Evolutionary conservation across 2,113 vertebrate genomes (phyloP).

Genomic region (Melierax canorus): DNA sequence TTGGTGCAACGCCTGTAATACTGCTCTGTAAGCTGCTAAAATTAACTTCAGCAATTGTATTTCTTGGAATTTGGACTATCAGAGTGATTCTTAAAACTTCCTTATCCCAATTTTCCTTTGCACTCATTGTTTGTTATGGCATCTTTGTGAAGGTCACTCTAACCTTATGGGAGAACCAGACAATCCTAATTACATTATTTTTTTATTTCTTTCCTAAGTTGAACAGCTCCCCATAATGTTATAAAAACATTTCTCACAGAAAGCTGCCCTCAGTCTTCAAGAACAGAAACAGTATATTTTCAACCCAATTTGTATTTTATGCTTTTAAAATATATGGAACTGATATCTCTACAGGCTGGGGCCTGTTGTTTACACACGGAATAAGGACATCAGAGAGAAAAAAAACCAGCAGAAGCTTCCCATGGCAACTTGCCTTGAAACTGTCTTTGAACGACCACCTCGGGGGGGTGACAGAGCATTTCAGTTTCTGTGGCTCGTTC

Average conservation of each 20-base stretch:
- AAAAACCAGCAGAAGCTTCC: neutral
- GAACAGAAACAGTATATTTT: neutral
- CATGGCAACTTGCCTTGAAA: neutral
- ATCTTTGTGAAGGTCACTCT: neutral
- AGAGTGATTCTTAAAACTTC: neutral
- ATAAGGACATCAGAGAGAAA: neutral
- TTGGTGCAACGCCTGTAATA: neutral
- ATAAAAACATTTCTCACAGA: neutral
- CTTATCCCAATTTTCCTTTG: neutral
- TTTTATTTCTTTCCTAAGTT: neutral
- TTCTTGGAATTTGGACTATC: neutral
- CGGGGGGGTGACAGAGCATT: neutral
- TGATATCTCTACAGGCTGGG: neutral
- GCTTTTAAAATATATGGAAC: neutral
- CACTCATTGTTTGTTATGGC: neutral
- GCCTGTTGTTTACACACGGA: neutral
- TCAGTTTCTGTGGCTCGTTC: neutral
- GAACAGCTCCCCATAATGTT: neutral
- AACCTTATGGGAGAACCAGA: neutral
- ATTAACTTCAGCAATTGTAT: neutral
- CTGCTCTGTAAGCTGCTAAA: neutral
- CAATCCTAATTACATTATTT: neutral
- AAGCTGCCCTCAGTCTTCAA: neutral
- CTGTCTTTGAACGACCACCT: neutral
- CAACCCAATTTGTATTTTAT: neutral